phyloP scores from a whole-genome alignment of 2,888 invertebrate genomes.

The Gymnosoma rotundatum region DNA sequence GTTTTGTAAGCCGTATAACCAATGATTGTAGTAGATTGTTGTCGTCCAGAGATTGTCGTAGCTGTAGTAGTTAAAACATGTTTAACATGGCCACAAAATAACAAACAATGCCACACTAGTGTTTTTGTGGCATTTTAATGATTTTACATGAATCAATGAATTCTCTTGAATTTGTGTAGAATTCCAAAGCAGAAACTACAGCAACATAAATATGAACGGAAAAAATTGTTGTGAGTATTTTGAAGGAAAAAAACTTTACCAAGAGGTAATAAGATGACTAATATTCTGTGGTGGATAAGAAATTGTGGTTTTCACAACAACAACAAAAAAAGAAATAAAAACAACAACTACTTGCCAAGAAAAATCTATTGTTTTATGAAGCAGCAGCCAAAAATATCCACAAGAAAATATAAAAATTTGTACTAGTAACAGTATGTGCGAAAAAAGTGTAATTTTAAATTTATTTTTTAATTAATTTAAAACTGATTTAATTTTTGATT shows the following conservation, averaged over 20 bases:
- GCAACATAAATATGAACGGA: constrained; percentile 3
- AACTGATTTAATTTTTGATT: too few species aligned
- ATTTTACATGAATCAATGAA: constrained; percentile 63
- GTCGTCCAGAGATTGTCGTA: constrained; percentile 54
- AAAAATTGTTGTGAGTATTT: not conserved
- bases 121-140: constrained; percentile 66
- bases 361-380: constrained; percentile 1
- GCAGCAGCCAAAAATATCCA: not conserved
- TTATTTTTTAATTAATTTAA: too few species aligned
- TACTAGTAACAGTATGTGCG: not conserved
- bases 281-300: not conserved
- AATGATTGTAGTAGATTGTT: constrained; percentile 58
- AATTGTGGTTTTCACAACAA: not conserved
- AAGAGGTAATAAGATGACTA: constrained; percentile 2
- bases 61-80: constrained; percentile 40
- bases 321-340: too few species aligned
- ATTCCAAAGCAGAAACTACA: constrained; percentile 13
- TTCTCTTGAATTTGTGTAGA: constrained; percentile 47
- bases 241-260: constrained; percentile 24
- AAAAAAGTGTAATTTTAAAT: not conserved
- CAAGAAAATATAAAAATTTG: not conserved
- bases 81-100: constrained; percentile 64
- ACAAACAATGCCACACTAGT: constrained; percentile 45
- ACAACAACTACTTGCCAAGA: not conserved
- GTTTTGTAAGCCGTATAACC: constrained; percentile 50